Evolutionary conservation across 2,113 vertebrate species (phyloP).

Genomic region (Sinocyclocheilus rhinocerous): DNA sequence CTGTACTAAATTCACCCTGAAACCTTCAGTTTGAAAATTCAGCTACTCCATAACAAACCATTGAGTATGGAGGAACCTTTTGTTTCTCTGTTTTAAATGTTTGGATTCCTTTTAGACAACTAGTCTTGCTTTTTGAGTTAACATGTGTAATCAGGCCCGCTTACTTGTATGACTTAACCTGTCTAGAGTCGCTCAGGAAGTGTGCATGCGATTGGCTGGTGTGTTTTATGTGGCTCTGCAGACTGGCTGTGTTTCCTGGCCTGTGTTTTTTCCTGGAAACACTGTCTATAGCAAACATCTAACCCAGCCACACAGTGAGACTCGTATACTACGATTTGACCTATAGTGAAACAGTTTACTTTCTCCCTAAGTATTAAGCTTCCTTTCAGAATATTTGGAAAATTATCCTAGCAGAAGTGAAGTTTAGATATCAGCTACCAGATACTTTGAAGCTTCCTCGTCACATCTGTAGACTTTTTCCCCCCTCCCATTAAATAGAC

Average conservation of each 20-base stretch:
- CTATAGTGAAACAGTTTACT: neutral
- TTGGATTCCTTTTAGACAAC: neutral
- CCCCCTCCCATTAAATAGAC: neutral
- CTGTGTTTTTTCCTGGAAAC: constrained; percentile 47
- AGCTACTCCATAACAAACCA: neutral
- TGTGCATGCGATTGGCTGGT: constrained; percentile 18
- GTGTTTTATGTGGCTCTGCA: neutral
- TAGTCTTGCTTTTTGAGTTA: neutral
- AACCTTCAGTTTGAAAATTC: neutral
- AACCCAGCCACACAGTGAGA: constrained; percentile 10
- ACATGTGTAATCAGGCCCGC: neutral
- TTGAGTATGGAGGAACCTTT: neutral
- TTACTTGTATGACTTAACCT: neutral
- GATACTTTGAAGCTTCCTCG: neutral
- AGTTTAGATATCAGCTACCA: neutral
- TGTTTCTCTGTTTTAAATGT: neutral
- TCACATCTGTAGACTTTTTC: neutral
- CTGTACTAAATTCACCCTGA: neutral
- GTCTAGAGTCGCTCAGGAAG: constrained; percentile 28
- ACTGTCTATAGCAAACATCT: constrained; percentile 18
- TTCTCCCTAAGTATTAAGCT: neutral
- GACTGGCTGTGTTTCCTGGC: constrained; percentile 43
- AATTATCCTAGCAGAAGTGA: neutral
- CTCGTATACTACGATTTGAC: neutral
- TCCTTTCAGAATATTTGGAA: neutral